Base-by-base conservation (phyloP, 2,888 invertebrate genomes). In the Noctua fimbriata region DNA sequence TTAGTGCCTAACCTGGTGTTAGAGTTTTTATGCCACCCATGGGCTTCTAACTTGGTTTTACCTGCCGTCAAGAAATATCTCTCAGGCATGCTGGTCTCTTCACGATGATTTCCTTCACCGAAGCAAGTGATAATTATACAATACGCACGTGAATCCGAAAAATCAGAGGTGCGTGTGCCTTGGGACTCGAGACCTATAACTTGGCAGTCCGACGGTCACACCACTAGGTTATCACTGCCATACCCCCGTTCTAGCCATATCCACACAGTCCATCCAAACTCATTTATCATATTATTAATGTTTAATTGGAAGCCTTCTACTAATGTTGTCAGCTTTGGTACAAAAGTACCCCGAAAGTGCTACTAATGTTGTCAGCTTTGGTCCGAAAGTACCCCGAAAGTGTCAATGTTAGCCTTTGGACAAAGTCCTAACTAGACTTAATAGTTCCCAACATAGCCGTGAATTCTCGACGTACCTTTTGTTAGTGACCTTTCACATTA, bases 401-500 rank as follows among this genome's bases (percentile, higher is more conserved):
- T 78, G 55, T 67, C 58, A 28, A 52, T 60, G 66, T 60, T 67
- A 74, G 52, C n/a, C 52, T 78, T 47, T 47, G 14, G 10, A 41
- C 79, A 47, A 71, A 69, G 65, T 69, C 32, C 65, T 52, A 70
- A 79, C 72, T 69, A 69, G 60, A 79, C 73, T 71, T 79, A 49
- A 66, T 73, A 84, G 80, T 79, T 65, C 16, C 44, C 32, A 67
- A 67, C 65, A 41, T 52, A 28, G 47, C 41, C 32, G 60, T 74
- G 71, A 73, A 71, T 60, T 66, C 77, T 55, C 49, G 28, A 36
- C 63, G 55, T 75, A 66, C 77, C 75, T 49, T 76, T 83, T 79
- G 69, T 60, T 47, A 77, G 60, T 83, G 83, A 83, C 83, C 78
- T 81, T 70, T 52, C 69, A 86, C 75, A 86, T 83, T 74, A 70